These are phyloP conservation scores for Hassar affinis DNA, from an alignment of 2,113 vertebrate genomes.

Conservation along the genomic window DNA sequence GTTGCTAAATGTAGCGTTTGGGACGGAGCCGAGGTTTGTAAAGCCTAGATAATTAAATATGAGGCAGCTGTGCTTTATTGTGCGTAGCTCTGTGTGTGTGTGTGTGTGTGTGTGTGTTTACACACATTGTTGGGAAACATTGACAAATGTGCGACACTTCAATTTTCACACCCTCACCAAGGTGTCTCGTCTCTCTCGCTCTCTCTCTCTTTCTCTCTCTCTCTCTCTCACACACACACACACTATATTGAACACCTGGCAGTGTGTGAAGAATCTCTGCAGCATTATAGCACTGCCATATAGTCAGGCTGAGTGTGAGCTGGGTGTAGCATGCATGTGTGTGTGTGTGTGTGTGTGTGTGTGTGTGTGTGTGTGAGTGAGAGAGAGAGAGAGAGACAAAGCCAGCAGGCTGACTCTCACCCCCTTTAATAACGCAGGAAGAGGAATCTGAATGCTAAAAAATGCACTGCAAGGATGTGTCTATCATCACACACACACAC, in stretches of 20 bases:
- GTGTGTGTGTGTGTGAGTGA: neutral
- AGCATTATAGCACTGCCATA: neutral
- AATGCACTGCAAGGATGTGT: neutral
- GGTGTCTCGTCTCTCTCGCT: slow-evolving; percentile 3
- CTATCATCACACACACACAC: neutral
- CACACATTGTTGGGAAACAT: slow-evolving; percentile 19
- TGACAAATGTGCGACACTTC: slow-evolving; percentile 26
- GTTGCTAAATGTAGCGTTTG: slow-evolving; percentile 15
- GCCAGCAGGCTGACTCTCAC: neutral
- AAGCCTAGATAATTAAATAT: slow-evolving; percentile 22
- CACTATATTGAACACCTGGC: slow-evolving; percentile 22
- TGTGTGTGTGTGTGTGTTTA: slow-evolving; percentile 31
- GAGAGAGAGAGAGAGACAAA: neutral
- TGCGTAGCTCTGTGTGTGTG: slow-evolving; percentile 20
- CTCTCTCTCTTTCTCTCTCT: neutral
- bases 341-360: slow-evolving; percentile 25
- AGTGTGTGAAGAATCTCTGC: neutral
- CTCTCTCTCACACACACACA: neutral
- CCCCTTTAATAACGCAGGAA: slow-evolving; percentile 5
- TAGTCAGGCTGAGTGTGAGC: neutral
- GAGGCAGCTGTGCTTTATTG: slow-evolving; percentile 10
- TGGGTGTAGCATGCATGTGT: neutral
- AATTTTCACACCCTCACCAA: slow-evolving; percentile 23
- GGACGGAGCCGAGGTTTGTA: slow-evolving; percentile 9
- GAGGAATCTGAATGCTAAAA: slow-evolving; percentile 2